A percentile compares a stretch with the other conserved stretches of the same genome.
Evolutionary conservation across 2,888 invertebrate species (phyloP).

Genomic region (Caenorhabditis wallacei): DNA sequence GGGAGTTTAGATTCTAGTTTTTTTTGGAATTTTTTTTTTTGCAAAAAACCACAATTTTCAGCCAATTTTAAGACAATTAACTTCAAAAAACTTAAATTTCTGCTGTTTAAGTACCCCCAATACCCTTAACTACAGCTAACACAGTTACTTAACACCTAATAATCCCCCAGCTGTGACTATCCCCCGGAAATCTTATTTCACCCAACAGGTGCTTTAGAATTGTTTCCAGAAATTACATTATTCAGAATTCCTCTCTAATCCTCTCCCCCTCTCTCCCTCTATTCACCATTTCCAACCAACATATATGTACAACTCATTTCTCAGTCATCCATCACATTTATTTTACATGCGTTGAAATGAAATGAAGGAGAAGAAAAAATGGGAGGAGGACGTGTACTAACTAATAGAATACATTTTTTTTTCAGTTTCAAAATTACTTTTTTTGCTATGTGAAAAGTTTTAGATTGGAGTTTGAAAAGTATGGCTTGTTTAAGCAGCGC

Average conservation of each 20-base stretch:
- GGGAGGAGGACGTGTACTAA: slow-evolving; percentile 37
- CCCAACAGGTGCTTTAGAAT: neutral
- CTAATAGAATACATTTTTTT: slow-evolving; percentile 26
- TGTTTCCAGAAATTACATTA: neutral
- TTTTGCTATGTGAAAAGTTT: too few species aligned
- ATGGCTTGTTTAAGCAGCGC: too few species aligned
- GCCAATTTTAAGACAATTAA: too few species aligned
- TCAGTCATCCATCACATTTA: slow-evolving; percentile 43
- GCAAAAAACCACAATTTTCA: neutral
- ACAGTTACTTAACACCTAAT: slow-evolving; percentile 1
- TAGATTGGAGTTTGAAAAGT: too few species aligned
- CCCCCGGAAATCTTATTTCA: slow-evolving; percentile 21
- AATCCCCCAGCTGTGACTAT: slow-evolving; percentile 2
- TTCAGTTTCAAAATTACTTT: neutral
- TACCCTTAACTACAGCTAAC: too few species aligned
- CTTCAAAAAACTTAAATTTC: too few species aligned
- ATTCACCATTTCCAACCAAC: neutral
- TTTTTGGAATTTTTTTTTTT: neutral
- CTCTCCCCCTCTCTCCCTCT: neutral
- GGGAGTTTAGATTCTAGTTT: neutral
- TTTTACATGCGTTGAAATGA: slow-evolving; percentile 26
- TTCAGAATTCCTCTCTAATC: neutral
- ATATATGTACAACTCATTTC: slow-evolving; percentile 23
- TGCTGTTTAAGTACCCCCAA: too few species aligned
- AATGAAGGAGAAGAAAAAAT: neutral